Base-by-base conservation (phyloP, 1,140 invertebrate species). In the Oedothorax gibbosus region DNA sequence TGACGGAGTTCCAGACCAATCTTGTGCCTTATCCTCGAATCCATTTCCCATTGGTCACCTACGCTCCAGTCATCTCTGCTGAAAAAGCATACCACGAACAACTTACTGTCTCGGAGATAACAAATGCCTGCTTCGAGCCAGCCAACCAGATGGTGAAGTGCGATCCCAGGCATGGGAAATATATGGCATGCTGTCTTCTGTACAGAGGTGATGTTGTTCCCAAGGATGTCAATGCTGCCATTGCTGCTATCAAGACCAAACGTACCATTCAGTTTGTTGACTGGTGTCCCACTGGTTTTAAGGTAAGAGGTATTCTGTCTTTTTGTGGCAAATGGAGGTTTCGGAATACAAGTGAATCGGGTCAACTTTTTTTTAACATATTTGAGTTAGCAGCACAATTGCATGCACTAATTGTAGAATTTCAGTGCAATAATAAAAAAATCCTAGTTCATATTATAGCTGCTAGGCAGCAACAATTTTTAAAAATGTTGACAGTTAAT, bases 1-100 rank as follows among this genome's bases (percentile, higher is more conserved):
- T 97, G 64, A 96, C 95, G 50, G 96, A 97, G 91, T 97, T 97
- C 92, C 95, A 95, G 91, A 96, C 95, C 96, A 94, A 94, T 89
- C 90, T 94, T 87, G 93, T 93, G 2, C 93, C 93, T 0, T 93
- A 93, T 90, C 94, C 94, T 20, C 92, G 91, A 49, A 91, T 91
- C 71, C 91, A 91, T 82, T 91, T 92, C 88, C 95, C 94, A 5
- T 90, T 96, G 89, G 95, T 94, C 11, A 96, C 95, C 15, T 97
- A 96, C 89, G 94, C 95, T 9, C 96, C 95, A 7, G 94, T 96
- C 88, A 94, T 96, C 89, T 95, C 94, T 0, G 94, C 95, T 71
- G 95, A 96, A 89, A 85, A 85, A 53, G 84, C 84, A 49, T 85
- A 85, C 49, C 85, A 86, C 71, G 85, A 86, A 65, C 85, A 86